These are phyloP conservation scores for Anthophora plumipes DNA, from an alignment of 2,888 invertebrate genomes.

Conservation along the genomic window DNA sequence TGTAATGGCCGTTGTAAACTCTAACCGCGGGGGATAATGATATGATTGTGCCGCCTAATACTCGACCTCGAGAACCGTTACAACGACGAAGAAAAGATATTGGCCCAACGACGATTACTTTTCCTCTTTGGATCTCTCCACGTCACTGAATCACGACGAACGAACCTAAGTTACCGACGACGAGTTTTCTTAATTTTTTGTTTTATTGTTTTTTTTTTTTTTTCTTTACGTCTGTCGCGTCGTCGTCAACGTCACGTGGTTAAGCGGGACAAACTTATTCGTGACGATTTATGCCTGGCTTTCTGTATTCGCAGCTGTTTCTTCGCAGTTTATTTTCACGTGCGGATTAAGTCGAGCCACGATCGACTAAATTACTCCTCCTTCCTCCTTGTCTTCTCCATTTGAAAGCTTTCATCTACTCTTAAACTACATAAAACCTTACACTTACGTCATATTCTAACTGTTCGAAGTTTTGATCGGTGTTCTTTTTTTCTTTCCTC, in stretches of 20 bases:
- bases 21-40: slow-evolving; percentile 29
- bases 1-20: slow-evolving; percentile 23
- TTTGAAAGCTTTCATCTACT: neutral
- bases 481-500: too few relatives aligned
- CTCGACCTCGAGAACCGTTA: slow-evolving; percentile 8
- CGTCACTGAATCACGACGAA: neutral
- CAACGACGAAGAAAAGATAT: neutral
- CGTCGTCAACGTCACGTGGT: slow-evolving; percentile 16
- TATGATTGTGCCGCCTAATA: slow-evolving; percentile 34
- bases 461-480: too few relatives aligned
- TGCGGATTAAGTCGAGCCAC: slow-evolving; percentile 28
- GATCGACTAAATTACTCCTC: neutral
- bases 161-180: slow-evolving; percentile 3
- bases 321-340: slow-evolving; percentile 35
- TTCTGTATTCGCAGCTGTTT: slow-evolving; percentile 29
- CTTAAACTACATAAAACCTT: too few relatives aligned
- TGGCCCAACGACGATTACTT: neutral
- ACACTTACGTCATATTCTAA: too few relatives aligned
- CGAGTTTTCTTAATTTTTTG: too few relatives aligned
- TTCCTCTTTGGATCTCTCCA: neutral
- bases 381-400: neutral
- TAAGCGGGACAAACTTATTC: slow-evolving; percentile 6
- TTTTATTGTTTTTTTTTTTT: neutral
- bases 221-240: neutral
- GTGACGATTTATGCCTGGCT: slow-evolving; percentile 35